Base-by-base conservation (phyloP, 2,797 vertebrate species). In the Vespertilio murinus region DNA sequence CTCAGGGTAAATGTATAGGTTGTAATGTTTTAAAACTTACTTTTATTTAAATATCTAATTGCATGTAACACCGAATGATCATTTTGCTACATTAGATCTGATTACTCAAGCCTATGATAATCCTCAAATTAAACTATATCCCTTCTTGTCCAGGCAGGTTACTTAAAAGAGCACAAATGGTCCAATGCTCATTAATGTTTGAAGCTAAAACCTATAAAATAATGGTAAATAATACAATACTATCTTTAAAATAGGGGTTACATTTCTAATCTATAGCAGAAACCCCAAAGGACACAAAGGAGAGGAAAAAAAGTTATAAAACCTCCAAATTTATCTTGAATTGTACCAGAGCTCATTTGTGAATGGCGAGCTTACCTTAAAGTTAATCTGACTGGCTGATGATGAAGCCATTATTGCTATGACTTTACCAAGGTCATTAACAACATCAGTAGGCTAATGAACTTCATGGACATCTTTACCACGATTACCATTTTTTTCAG, bases 21-120 rank as follows among this genome's bases (percentile, higher is more conserved):
- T 18, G 65, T 6, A 17, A 67, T 87, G 52, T 20, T 54, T 79
- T 65, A 94, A 92, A 28, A 47, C 4, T 23, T 83, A 61, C 4
- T 47, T 88, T 84, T 35, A 73, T 80, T 94, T 90, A 80, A 93
- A 35, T n/a, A 49, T 42, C 25, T 74, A n/a, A 54, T 70, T 35
- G 2, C 59, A 61, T 49, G 73, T 18, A 52, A 65, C 69, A 78
- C 1, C 16, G 16, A 71, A 65, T 49, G 7, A 79, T 69, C 20
- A 83, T 56, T 91, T 91, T 94, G 6, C 9, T 54, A 75, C 6
- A 47, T 56, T 77, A 45, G 2, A 30, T 54, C 69, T 47, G 30
- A 5, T 81, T 73, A 33, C 10, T 71, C 20, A 78, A 61, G 10
- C 38, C 56, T 64, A 73, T 59, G 11, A 9, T 6, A 75, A 65